phyloP scores from a whole-genome alignment of 2,797 vertebrate genomes.

The Fistularia tabacaria region DNA sequence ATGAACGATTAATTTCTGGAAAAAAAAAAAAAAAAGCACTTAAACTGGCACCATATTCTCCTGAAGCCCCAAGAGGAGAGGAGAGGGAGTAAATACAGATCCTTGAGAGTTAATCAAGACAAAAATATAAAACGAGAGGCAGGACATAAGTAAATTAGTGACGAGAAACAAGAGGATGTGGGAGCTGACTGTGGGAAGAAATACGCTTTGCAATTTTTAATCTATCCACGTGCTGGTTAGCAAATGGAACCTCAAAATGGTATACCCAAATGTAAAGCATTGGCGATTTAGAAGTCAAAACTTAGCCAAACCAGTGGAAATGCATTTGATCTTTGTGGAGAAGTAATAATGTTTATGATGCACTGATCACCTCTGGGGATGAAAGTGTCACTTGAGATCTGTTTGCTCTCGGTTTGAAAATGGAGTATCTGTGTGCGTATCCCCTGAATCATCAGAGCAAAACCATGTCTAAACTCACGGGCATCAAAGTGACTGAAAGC shows the following conservation, averaged over 20 bases:
- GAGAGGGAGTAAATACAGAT: no score
- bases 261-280: slow-evolving; percentile 28
- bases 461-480: slow-evolving; percentile 24
- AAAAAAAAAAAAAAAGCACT: no score
- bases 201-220: neutral
- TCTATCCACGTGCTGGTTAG: slow-evolving; percentile 23
- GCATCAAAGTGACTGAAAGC: slow-evolving; percentile 57
- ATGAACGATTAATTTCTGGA: no score
- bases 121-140: slow-evolving; percentile 7
- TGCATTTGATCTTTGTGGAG: slow-evolving; percentile 1
- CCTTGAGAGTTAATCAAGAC: slow-evolving; percentile 4
- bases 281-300: slow-evolving; percentile 8
- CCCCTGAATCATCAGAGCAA: slow-evolving; percentile 14
- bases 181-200: slow-evolving; percentile 7
- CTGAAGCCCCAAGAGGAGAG: no score
- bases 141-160: slow-evolving; percentile 13
- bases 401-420: neutral
- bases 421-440: neutral
- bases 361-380: slow-evolving; percentile 38
- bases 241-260: slow-evolving; percentile 39
- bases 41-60: no score
- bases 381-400: slow-evolving; percentile 40
- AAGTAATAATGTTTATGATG: slow-evolving; percentile 37
- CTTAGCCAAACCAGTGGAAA: neutral
- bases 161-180: no score